Evolutionary conservation across 2,797 vertebrate species (phyloP).

Genomic region (Squalus acanthias): DNA sequence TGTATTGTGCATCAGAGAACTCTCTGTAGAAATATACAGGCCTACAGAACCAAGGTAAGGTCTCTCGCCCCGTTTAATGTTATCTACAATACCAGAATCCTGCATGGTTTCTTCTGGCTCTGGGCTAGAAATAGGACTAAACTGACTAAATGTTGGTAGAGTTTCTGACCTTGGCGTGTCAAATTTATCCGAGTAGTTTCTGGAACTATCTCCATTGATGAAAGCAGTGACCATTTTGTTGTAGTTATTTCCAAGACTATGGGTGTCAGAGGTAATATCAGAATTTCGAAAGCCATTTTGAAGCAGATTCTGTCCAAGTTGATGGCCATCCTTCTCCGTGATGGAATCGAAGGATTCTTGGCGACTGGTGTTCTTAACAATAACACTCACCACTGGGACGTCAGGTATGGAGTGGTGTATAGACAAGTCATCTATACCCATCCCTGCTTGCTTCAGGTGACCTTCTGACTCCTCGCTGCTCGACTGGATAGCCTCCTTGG

Average conservation of each 20-base stretch:
- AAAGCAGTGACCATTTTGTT: constrained; percentile 72
- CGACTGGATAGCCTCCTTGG: constrained; percentile 83
- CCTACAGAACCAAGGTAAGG: constrained; percentile 65
- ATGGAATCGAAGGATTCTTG: constrained; percentile 77
- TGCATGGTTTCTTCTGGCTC: constrained; percentile 70
- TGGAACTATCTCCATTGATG: constrained; percentile 75
- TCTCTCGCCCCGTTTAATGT: constrained; percentile 63
- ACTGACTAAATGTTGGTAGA: constrained; percentile 71
- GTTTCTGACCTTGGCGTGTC: constrained; percentile 67
- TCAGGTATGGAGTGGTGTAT: constrained; percentile 67
- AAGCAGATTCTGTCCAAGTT: constrained; percentile 60
- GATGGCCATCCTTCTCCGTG: constrained; percentile 66
- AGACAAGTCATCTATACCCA: constrained; percentile 76
- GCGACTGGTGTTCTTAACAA: constrained; percentile 89
- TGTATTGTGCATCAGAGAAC: constrained; percentile 62
- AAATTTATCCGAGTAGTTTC: constrained; percentile 64
- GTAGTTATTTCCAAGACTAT: constrained; percentile 58
- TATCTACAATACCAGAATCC: constrained; percentile 59
- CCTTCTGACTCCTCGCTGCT: constrained; percentile 75
- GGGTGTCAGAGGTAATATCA: constrained; percentile 59
- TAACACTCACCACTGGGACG: constrained; percentile 82
- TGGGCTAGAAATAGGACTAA: constrained; percentile 86
- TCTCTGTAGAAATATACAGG: constrained; percentile 59
- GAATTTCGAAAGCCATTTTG: constrained; percentile 79
- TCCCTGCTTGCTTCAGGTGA: constrained; percentile 72